phyloP scores from a whole-genome alignment of 2,888 invertebrate species.

The Trypoxylon attenuatum region DNA sequence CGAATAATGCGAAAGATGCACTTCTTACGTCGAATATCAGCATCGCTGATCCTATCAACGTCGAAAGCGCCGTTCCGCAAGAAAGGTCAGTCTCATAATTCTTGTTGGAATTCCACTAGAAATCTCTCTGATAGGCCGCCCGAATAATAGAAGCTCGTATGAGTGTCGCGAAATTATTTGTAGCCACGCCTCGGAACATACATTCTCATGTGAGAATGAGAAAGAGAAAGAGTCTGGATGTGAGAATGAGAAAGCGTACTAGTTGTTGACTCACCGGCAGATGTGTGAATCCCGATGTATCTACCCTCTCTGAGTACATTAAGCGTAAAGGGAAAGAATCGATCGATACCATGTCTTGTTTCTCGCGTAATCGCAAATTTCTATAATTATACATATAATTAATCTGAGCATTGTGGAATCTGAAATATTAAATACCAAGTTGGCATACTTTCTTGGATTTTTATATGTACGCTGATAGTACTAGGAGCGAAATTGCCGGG shows the following conservation, averaged over 20 bases:
- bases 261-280: constrained; percentile 42
- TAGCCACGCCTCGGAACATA: constrained; percentile 47
- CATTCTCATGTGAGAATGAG: too few species aligned
- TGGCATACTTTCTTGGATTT: too few species aligned
- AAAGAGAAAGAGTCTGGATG: neutral
- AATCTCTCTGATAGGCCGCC: neutral
- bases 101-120: constrained; percentile 1
- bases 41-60: constrained; percentile 55
- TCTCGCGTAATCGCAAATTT: too few species aligned
- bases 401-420: too few species aligned
- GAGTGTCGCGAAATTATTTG: constrained; percentile 14
- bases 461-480: too few species aligned
- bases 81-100: constrained; percentile 60
- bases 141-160: neutral
- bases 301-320: constrained; percentile 19
- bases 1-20: constrained; percentile 17
- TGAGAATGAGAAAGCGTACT: neutral
- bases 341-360: constrained; percentile 30
- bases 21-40: constrained; percentile 27
- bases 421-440: too few species aligned
- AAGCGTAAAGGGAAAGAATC: constrained; percentile 21
- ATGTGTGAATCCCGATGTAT: constrained; percentile 16
- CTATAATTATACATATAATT: too few species aligned
- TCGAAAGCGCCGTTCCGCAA: constrained; percentile 63
- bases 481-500: too few species aligned